Base-by-base conservation (phyloP, 2,888 invertebrate species). In the Spilarctia lutea region DNA sequence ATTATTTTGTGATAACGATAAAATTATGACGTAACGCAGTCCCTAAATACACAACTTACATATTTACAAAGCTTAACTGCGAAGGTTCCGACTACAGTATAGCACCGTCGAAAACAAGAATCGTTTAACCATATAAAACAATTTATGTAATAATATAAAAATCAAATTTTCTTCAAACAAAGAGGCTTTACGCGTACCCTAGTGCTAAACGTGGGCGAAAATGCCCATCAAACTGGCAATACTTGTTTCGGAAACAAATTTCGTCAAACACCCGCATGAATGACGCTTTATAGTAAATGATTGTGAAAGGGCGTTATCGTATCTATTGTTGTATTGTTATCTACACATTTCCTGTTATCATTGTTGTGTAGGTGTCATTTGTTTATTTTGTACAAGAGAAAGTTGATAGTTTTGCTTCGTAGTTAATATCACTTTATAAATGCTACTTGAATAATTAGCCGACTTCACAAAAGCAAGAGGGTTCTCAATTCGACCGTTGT, bases 341-440 rank as follows among this genome's bases (percentile, higher is more conserved):
- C 92, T 86, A 73, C 80, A 79, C 78, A 86, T 84, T 90, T 92
- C 91, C 92, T 90, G 91, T 81, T 87, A 86, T 90, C 87, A 82
- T 65, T 71, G 56, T 73, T 74, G 83, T 85, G 85, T 88, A 81
- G 84, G 87, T 86, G 87, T 82, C 72, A 71, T 74, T 80, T 82
- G 80, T 85, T 84, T 85, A 80, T 83, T 80, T 77, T 75, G 77
- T 80, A 69, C 67, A 52, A 70, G 83, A 84, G 88, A 89, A 87
- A 86, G 85, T 79, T 83, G 84, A 87, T 87, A 68, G 30, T 70
- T 82, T 52, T 42, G 71, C 65, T 27, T 71, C 35, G 39, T 65
- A 18, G 42, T 60, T 73, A 18, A 56, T 60, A 35, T 60, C 24
- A 39, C 42, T 66, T 42, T 68, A 16, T 56, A 20, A 27, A 66